Base-by-base conservation (phyloP, 1,140 invertebrate genomes). In the Cotesia glomerata region DNA sequence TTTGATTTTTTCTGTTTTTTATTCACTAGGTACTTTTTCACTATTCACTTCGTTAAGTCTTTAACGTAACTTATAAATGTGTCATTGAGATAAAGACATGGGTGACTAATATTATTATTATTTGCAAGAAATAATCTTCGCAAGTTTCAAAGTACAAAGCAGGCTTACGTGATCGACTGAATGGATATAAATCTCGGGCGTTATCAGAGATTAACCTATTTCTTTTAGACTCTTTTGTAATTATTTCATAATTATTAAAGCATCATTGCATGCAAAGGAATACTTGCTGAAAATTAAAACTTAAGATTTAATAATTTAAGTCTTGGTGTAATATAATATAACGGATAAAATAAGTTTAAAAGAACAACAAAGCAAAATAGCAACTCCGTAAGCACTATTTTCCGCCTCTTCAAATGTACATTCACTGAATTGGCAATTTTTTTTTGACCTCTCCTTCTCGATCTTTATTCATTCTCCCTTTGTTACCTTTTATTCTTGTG, bases 361-460 rank as follows among this genome's bases (percentile, higher is more conserved):
- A n/a, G 13, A 61, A 8, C 49, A 34, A 76, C 75, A 26, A 26
- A 26, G 26, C 26, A 26, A 26, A 26, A 26, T 26, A 26, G 26
- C 26, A 26, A 77, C 72, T 59, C 77, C 70, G 64, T 70, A 58
- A 71, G 74, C 63, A 61, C 69, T 76, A 80, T 81, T 81, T 79
- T 71, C 69, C 74, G 73, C 68, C 52, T 51, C 54, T 14, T 51
- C 49, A n/a, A 67, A 36, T 14, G 34, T 66, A 66, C 70, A 35
- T 45, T n/a, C 34, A 5, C 14, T 54, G 14, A 8, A 13, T 14
- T 11, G n/a, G 64, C 16, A 59, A 16, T 16, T 32, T 32, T 26
- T 34, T 18, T 59, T 34, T 66, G 13, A 45, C 9, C 9, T 39
- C 16, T 71, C 18, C 11, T 51, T 26, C 34, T 52, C 63, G 39